Base-by-base conservation (phyloP, 2,888 invertebrate species). In the Volucella inanis region DNA sequence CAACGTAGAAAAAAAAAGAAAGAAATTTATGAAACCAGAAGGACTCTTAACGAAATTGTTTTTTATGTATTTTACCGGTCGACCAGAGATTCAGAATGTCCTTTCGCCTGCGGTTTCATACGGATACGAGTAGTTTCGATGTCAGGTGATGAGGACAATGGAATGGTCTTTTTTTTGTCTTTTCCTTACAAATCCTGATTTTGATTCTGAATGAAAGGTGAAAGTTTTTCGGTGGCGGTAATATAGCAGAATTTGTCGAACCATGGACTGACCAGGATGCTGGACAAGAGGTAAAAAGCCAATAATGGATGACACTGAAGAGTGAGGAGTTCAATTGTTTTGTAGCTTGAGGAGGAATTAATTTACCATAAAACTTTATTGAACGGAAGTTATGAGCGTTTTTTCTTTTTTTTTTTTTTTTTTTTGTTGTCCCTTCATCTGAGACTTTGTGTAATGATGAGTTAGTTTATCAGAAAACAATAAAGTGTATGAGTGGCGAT, bases 31-130 rank as follows among this genome's bases (percentile, higher is more conserved):
- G 65, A 67, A 81, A 77, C 72, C 76, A 68, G 52, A 78, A 78
- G 82, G 77, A 82, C 86, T 82, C 86, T 86, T 86, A 86, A 86
- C 86, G 86, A 86, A 86, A 86, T 86, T 86, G 86, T 86, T 78
- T 86, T 86, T 86, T 86, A 86, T 86, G 86, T 86, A 62, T 70
- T 86, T 82, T 82, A 78, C 68, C 70, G 82, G 78, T 82, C 82
- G 65, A 77, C 70, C 81, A 67, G 72, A 77, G 75, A 55, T 79
- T 67, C 62, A 70, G 75, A 84, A 84, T 84, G 84, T 80, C 75
- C 75, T 75, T 71, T 55, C 14, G 72, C 50, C 57, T 52, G 31
- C 47, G 31, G 71, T 54, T 81, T 85, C 72, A 77, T 85, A 71
- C 47, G 47, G 62, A 67, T 77, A 49, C 62, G 55, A 22, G 68